Evolutionary conservation across 2,113 vertebrate genomes (phyloP).

Genomic region (Connochaetes taurinus): DNA sequence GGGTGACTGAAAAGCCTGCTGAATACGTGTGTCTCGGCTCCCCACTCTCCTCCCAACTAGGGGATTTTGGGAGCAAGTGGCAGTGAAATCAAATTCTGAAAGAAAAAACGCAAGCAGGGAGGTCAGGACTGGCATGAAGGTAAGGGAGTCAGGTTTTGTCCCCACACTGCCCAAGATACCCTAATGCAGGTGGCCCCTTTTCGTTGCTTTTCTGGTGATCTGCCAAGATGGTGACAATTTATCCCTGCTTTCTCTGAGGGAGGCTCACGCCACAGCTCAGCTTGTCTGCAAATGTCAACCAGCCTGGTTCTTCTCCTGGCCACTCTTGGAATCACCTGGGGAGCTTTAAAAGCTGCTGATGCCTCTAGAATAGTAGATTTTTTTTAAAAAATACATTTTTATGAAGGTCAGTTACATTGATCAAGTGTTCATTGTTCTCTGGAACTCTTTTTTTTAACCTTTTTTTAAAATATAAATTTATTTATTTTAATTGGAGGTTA

Average conservation of each 20-base stretch:
- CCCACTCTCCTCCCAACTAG: not conserved
- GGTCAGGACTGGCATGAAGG: not conserved
- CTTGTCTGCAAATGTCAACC: conserved; percentile 46
- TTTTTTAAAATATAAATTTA: too few relatives aligned
- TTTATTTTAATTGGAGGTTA: too few relatives aligned
- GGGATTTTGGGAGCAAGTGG: not conserved
- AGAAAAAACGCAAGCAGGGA: not conserved
- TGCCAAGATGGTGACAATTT: not conserved
- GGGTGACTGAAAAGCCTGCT: not conserved
- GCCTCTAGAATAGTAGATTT: not conserved
- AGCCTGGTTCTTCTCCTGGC: not conserved
- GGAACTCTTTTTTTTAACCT: not conserved
- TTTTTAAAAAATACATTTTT: not conserved
- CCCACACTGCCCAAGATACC: not conserved
- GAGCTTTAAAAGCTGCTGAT: not conserved
- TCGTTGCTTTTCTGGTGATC: conserved; percentile 8
- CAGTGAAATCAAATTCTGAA: not conserved
- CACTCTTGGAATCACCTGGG: not conserved
- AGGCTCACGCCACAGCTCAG: not conserved
- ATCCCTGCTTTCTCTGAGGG: conserved; percentile 15
- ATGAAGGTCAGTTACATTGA: not conserved
- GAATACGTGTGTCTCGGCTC: not conserved
- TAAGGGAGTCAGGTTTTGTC: not conserved
- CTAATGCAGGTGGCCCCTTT: not conserved
- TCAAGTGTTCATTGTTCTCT: not conserved